phyloP scores from a whole-genome alignment of 2,797 vertebrate species.

The Peromyscus melanophrys region DNA sequence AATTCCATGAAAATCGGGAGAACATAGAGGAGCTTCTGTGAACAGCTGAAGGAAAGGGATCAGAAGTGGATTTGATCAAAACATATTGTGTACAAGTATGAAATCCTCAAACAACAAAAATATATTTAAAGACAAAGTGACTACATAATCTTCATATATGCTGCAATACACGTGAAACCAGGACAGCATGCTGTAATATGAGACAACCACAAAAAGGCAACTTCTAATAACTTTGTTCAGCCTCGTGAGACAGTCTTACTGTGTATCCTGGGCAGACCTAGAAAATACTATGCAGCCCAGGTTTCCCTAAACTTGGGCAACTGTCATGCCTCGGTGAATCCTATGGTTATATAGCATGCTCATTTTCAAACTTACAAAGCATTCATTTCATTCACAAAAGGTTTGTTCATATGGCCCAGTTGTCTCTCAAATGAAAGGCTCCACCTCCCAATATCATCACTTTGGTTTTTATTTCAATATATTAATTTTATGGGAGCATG shows the following conservation, averaged over 20 bases:
- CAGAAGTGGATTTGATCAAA: not conserved
- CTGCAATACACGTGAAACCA: not conserved
- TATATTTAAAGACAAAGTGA: not conserved
- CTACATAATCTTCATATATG: not conserved
- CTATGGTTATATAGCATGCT: not conserved
- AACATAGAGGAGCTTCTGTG: not conserved
- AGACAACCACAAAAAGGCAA: not conserved
- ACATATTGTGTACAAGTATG: not conserved
- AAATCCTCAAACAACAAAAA: not conserved
- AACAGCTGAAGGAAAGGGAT: not conserved
- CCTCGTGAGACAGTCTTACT: not conserved
- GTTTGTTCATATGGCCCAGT: not conserved
- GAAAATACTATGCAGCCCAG: not conserved
- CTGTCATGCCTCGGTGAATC: not conserved
- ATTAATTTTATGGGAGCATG: not conserved
- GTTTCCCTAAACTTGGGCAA: not conserved
- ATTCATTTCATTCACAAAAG: not conserved
- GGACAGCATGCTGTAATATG: not conserved
- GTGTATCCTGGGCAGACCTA: not conserved
- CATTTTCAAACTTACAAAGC: not conserved
- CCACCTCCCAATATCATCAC: not conserved
- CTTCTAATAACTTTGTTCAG: not conserved
- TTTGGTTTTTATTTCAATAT: not conserved
- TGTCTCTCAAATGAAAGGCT: not conserved
- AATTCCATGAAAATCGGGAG: not conserved